Conservation (phyloP, 53 echinoderm and acorn worm genomes). For the Apostichopus leukothele region DNA sequence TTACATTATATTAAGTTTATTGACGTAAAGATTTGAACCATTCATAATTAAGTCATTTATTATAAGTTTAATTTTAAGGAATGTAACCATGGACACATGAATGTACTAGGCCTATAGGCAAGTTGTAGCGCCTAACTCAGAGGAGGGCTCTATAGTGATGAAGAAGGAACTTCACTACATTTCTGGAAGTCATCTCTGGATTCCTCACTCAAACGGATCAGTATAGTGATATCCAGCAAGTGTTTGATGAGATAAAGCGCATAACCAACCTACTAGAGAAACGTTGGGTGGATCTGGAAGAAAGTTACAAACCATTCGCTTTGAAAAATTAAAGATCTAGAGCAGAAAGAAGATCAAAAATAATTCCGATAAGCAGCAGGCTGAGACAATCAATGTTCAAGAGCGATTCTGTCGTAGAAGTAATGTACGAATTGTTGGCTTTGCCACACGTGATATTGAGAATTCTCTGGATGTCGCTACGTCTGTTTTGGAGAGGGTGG, state of each 20-base stretch:
- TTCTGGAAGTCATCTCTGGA: no score
- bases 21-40: no score
- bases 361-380: neutral
- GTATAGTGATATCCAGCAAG: neutral
- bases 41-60: no score
- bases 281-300: neutral
- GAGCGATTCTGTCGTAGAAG: neutral
- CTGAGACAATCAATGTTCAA: neutral
- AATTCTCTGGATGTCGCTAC: neutral
- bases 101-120: no score
- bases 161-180: no score
- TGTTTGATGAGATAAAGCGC: neutral
- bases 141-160: no score
- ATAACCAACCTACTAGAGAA: neutral
- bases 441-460: neutral
- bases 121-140: no score
- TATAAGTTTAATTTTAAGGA: no score
- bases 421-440: neutral
- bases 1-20: no score
- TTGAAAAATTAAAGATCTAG: neutral
- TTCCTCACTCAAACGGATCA: no score
- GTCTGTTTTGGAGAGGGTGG: neutral
- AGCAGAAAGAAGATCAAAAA: neutral
- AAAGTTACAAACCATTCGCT: neutral
- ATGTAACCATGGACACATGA: no score